Percentiles rank a stretch among this genome's conserved stretches.
Evolutionary conservation across 2,888 invertebrate genomes (phyloP).

Genomic region (Diarsia dahlii): DNA sequence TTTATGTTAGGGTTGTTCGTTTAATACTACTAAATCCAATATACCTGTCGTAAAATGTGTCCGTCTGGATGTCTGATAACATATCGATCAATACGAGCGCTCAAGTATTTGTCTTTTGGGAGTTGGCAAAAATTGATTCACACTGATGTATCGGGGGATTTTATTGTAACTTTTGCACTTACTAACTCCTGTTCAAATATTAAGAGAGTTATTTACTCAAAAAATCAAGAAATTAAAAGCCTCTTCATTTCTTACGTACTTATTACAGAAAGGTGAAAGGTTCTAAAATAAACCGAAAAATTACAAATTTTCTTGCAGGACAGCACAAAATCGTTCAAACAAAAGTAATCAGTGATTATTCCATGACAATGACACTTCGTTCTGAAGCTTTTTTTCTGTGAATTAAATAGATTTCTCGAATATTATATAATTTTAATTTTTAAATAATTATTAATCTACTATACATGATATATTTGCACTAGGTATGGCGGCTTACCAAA

Average conservation of each 20-base stretch:
- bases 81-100: constrained; percentile 8
- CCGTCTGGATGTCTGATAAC: constrained; percentile 24
- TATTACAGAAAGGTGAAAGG: not conserved
- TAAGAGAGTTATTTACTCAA: not conserved
- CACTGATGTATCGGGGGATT: not conserved
- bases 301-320: too few species aligned
- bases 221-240: not conserved
- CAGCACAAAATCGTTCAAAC: not conserved
- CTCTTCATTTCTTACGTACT: too few species aligned
- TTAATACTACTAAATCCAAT: constrained; percentile 48
- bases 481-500: not conserved
- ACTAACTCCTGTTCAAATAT: not conserved
- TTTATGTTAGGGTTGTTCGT: constrained; percentile 49
- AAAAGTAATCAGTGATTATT: not conserved
- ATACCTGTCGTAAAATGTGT: constrained; percentile 43
- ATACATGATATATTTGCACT: too few species aligned
- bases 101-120: constrained; percentile 13
- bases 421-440: too few species aligned
- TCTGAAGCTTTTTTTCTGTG: not conserved
- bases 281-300: not conserved
- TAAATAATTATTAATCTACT: too few species aligned
- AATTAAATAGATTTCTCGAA: not conserved
- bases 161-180: not conserved
- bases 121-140: constrained; percentile 17
- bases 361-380: too few species aligned